phyloP scores from a whole-genome alignment of 2,113 vertebrate genomes.

The Suricata suricatta region DNA sequence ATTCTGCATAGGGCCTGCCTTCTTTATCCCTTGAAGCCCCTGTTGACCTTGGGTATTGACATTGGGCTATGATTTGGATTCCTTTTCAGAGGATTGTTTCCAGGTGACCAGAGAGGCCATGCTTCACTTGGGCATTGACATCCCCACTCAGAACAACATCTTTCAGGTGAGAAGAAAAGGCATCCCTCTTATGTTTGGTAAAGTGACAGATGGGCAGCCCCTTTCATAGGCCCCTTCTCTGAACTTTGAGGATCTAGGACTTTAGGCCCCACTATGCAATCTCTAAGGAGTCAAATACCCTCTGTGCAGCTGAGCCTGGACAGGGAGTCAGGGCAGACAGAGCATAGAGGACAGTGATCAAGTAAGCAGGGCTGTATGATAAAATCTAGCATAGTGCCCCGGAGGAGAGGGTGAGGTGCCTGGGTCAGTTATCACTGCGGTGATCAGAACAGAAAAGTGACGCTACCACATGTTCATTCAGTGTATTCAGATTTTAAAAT shows the following conservation, averaged over 20 bases:
- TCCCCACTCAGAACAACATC: conserved; percentile 88
- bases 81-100: conserved; percentile 92
- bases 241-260: background rate
- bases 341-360: background rate
- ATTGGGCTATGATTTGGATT: conserved; percentile 40
- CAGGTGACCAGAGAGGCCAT: conserved; percentile 93
- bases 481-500: background rate
- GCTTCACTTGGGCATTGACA: conserved; percentile 92
- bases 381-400: background rate
- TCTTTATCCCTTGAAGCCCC: background rate
- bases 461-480: background rate
- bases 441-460: background rate
- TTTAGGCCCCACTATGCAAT: background rate
- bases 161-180: conserved; percentile 90
- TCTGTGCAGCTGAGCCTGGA: background rate
- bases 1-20: background rate
- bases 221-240: background rate
- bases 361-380: background rate
- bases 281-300: background rate
- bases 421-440: background rate
- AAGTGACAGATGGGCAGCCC: background rate
- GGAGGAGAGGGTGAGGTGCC: background rate
- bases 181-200: background rate
- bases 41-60: background rate
- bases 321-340: background rate